Evolutionary conservation across 2,797 vertebrate species (phyloP).

Genomic region (Macropus fuliginosus): DNA sequence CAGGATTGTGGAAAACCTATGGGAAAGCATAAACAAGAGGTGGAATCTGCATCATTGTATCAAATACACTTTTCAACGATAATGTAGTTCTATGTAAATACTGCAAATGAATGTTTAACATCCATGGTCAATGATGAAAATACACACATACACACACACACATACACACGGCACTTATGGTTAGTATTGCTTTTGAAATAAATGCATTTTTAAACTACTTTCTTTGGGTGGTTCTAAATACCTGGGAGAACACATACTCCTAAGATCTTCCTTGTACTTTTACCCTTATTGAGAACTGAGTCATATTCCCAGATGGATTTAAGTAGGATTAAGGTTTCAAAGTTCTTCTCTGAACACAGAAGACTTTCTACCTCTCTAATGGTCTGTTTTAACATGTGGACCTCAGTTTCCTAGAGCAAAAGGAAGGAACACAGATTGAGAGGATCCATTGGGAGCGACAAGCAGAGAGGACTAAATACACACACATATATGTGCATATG

Average conservation of each 20-base stretch:
- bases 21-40: neutral
- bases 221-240: neutral
- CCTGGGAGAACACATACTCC: neutral
- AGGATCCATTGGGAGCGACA: neutral
- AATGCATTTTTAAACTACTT: neutral
- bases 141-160: neutral
- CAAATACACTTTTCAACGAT: neutral
- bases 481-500: too few relatives aligned
- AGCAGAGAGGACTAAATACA: neutral
- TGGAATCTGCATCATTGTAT: neutral
- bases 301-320: neutral
- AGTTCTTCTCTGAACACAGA: neutral
- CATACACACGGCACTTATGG: neutral
- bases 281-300: neutral
- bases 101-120: neutral
- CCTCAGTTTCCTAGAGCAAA: neutral
- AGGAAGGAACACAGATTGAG: neutral
- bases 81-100: neutral
- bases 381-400: neutral
- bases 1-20: neutral
- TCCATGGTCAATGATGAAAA: neutral
- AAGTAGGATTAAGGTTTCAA: neutral
- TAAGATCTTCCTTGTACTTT: neutral
- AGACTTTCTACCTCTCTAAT: neutral
- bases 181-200: neutral